phyloP scores from a whole-genome alignment of 2,888 invertebrate species.

The Reticulitermes lucifugus region DNA sequence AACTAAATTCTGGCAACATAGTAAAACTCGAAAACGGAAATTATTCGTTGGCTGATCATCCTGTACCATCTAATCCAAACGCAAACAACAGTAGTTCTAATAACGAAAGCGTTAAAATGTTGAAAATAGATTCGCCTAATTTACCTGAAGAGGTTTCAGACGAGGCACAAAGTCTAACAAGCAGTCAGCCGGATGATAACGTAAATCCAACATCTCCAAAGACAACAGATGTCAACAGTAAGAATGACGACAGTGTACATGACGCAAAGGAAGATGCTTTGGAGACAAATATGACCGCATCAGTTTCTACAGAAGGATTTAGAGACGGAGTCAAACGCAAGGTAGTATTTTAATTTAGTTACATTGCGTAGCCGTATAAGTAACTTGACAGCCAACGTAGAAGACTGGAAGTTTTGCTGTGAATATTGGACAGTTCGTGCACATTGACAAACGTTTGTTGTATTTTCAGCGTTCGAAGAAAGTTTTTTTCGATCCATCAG shows the following conservation, averaged over 20 bases:
- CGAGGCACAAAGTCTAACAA: conserved; percentile 14
- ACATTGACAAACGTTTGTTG: neutral
- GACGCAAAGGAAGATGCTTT: conserved; percentile 5
- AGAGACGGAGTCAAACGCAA: conserved; percentile 36
- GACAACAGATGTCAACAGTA: neutral
- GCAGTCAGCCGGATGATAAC: neutral
- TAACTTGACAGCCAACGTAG: neutral
- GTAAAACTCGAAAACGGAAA: conserved; percentile 76
- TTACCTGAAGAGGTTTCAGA: conserved; percentile 35
- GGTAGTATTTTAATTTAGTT: neutral
- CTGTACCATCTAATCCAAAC: conserved; percentile 34
- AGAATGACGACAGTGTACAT: neutral
- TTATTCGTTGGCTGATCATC: conserved; percentile 66
- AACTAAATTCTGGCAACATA: conserved; percentile 76
- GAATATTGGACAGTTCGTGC: conserved; percentile 8
- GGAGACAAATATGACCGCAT: neutral
- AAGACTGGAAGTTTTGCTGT: neutral
- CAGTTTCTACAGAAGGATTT: conserved; percentile 35
- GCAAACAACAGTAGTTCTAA: conserved; percentile 11
- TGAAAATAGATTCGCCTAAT: conserved; percentile 44
- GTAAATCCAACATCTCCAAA: neutral
- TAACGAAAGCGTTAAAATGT: conserved; percentile 35
- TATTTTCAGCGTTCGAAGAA: conserved; percentile 78
- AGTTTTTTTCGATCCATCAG: conserved; percentile 89
- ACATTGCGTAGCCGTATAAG: neutral